These are phyloP conservation scores for Peromyscus attwateri DNA, from an alignment of 2,797 vertebrate species.

Conservation along the genomic window DNA sequence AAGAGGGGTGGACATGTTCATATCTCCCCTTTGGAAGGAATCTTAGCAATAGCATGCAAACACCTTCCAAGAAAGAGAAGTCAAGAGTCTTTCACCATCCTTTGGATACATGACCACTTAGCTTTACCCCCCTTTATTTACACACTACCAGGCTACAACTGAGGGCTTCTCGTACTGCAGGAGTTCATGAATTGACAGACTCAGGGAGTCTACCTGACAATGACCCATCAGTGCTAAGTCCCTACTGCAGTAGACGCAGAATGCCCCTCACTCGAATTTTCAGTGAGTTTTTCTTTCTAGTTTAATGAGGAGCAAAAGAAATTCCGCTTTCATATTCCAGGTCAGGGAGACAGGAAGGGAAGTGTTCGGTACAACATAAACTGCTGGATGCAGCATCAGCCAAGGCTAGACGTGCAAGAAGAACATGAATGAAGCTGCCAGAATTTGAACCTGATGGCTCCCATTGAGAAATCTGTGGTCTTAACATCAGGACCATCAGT, in stretches of 20 bases:
- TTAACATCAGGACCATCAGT: not conserved
- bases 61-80: constrained; percentile 10
- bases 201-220: not conserved
- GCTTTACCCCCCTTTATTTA: not conserved
- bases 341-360: not conserved
- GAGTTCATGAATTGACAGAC: not conserved
- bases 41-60: not conserved
- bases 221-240: not conserved
- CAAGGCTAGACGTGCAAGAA: not conserved
- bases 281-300: not conserved
- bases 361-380: not conserved
- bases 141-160: not conserved
- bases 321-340: constrained; percentile 40
- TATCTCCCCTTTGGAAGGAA: not conserved
- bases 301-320: not conserved
- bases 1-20: not conserved
- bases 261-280: constrained; percentile 21
- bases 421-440: not conserved
- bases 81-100: not conserved
- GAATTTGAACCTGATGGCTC: not conserved
- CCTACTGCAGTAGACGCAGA: not conserved
- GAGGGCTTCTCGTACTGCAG: not conserved
- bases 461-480: not conserved
- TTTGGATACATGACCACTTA: not conserved
- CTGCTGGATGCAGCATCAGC: not conserved